phyloP scores from a whole-genome alignment of 2,113 vertebrate genomes.

The Oreotrochilus melanogaster region DNA sequence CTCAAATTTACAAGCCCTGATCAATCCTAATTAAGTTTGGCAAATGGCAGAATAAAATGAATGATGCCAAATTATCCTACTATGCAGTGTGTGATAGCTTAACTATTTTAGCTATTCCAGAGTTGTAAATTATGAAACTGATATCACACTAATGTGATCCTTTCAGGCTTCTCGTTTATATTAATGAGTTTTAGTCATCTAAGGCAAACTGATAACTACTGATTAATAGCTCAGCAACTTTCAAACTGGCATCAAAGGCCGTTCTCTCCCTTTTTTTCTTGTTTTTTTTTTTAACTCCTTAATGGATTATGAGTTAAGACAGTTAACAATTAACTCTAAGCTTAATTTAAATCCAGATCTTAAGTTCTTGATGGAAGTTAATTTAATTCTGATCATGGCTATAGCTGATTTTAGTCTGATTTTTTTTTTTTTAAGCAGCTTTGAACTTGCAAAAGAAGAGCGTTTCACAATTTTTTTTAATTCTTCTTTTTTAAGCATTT shows the following conservation, averaged over 20 bases:
- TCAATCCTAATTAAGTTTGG: constrained; percentile 53
- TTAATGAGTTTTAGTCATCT: constrained; percentile 78
- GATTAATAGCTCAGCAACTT: constrained; percentile 77
- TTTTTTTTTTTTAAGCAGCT: constrained; percentile 17
- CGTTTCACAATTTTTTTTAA: constrained; percentile 7
- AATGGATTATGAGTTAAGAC: constrained; percentile 65
- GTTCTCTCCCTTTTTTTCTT: constrained; percentile 20
- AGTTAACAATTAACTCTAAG: constrained; percentile 71
- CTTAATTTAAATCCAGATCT: constrained; percentile 77
- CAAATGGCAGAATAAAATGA: constrained; percentile 66
- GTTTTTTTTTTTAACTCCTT: constrained; percentile 1
- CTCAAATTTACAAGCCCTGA: constrained; percentile 1
- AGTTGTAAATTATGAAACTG: constrained; percentile 62
- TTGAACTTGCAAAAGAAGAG: constrained; percentile 41
- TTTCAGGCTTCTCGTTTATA: constrained; percentile 77
- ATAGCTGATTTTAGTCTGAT: constrained; percentile 58
- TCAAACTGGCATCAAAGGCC: constrained; percentile 60
- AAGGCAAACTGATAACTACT: constrained; percentile 74
- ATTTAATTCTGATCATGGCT: constrained; percentile 65
- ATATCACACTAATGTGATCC: constrained; percentile 71
- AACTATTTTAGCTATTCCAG: constrained; percentile 62
- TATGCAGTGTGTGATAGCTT: not conserved
- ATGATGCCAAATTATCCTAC: constrained; percentile 63
- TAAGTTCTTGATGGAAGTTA: constrained; percentile 27
- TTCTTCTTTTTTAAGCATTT: not conserved